Base-by-base conservation (phyloP, 2,888 invertebrate species). In the Bursaphelenchus okinawaensis region DNA sequence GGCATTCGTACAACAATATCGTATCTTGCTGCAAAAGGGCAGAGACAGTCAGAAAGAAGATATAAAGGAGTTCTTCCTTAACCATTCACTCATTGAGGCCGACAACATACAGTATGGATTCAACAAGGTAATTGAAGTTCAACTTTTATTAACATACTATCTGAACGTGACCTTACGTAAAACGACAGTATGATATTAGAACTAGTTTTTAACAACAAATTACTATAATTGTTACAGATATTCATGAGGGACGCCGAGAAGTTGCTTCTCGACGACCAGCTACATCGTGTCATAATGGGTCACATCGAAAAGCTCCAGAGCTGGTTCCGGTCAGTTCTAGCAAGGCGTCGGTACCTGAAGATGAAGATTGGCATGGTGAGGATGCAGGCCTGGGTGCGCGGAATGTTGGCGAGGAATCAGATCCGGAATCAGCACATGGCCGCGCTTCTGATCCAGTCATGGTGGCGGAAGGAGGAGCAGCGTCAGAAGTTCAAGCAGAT, bases 201-300 rank as follows among this genome's bases (percentile, higher is more conserved):
- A n/a, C n/a, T n/a, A n/a, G n/a, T n/a, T n/a, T n/a, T n/a, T n/a
- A n/a, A n/a, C n/a, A n/a, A n/a, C n/a, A n/a, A n/a, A n/a, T n/a
- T n/a, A n/a, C n/a, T n/a, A n/a, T n/a, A n/a, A 54, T 27, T 54
- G 24, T 29, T 70, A 57, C 71, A 85, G 85, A 83, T 94, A 70
- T 94, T 93, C 83, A 88, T 94, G 86, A 87, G 94, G 51, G 94
- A 94, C 83, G 90, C 91, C 27, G 93, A 94, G 84, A 93, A 94
- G 84, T 88, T 91, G 76, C 90, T 91, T 82, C 85, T 94, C 71
- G 94, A 95, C 83, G 91, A 91, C 81, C 89, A 90, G 75, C 86
- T 95, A 62, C 94, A 95, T 84, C 90, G 92, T 12, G 62, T 75
- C 23, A 93, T 94, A 74, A 91, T 94, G 88, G 89, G 90, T 62